Conservation (phyloP, 2,113 vertebrate genomes). For the Felis catus region F.catus_Fca126_mat1.0 CM031418.1:103888501-103889000, state of each 20-base stretch:
- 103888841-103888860: neutral
- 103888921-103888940: neutral
- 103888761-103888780: neutral
- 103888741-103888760: neutral
- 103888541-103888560: neutral
- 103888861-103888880: neutral
- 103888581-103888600: neutral
- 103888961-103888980: neutral
- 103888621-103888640: neutral
- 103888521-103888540: neutral
- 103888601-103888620: neutral
- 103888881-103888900: neutral
- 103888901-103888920: neutral
- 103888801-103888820: neutral
- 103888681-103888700: neutral
- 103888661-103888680: neutral
- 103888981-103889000: neutral
- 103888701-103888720: neutral
- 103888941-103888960: neutral
- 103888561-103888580: neutral
- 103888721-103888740: neutral
- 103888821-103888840: neutral
- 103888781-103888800: no score
- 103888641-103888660: neutral
- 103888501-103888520: neutral